phyloP scores from a whole-genome alignment of 2,113 vertebrate species.

The Gymnogyps californianus region DNA sequence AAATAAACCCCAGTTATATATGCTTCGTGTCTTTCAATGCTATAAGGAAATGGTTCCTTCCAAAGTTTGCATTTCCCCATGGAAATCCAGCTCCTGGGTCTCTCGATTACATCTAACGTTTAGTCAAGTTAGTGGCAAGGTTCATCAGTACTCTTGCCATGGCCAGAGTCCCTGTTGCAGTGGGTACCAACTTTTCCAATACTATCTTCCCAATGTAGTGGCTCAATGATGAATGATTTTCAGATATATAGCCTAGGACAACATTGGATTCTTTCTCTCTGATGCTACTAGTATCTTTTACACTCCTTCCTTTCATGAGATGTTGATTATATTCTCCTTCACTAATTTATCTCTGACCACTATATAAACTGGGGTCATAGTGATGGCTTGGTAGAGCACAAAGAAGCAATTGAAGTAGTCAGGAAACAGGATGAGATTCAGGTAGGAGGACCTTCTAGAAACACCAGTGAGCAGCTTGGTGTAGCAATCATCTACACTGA shows the following conservation, averaged over 20 bases:
- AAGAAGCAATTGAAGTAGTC: not conserved
- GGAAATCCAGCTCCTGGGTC: not conserved
- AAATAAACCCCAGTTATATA: not conserved
- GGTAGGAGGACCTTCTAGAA: not conserved
- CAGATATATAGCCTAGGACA: not conserved
- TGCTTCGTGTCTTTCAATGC: not conserved
- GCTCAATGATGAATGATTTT: not conserved
- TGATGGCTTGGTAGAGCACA: not conserved
- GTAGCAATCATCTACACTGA: not conserved
- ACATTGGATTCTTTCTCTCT: not conserved
- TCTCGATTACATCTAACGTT: not conserved
- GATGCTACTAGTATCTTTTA: not conserved
- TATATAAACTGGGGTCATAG: not conserved
- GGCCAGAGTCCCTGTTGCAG: not conserved
- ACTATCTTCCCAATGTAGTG: not conserved
- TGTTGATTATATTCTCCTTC: not conserved
- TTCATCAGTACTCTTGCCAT: not conserved
- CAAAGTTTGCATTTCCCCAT: not conserved
- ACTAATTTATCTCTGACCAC: not conserved
- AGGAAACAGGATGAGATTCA: not conserved
- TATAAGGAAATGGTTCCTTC: not conserved
- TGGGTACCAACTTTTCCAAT: not conserved
- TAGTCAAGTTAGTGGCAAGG: not conserved
- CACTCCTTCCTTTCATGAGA: not conserved
- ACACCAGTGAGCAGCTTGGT: not conserved